Conservation (phyloP, 2,113 vertebrate species). For the Azemiops feae region DNA sequence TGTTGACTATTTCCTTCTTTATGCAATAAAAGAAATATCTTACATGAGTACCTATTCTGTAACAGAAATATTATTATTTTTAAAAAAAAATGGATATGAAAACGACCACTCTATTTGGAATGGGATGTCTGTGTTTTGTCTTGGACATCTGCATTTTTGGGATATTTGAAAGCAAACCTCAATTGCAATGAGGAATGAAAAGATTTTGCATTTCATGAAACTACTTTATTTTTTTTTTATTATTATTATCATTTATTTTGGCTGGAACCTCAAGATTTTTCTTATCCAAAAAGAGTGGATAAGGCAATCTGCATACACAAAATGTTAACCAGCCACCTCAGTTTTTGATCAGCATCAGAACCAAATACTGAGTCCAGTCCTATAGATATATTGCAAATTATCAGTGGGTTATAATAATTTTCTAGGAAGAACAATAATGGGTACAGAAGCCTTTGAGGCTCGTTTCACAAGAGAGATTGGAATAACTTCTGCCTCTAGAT, state of each 20-base stretch:
- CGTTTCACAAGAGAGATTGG: not conserved
- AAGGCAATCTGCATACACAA: not conserved
- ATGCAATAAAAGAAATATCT: not conserved
- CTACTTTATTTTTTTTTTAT: not conserved
- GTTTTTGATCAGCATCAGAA: not conserved
- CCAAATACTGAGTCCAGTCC: not conserved
- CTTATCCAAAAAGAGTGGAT: not conserved
- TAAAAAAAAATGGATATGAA: constrained; percentile 10
- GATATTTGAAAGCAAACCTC: not conserved
- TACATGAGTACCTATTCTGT: not conserved
- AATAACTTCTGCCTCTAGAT: no score
- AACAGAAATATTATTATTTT: not conserved
- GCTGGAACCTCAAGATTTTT: not conserved
- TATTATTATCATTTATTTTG: not conserved
- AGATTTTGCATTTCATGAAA: not conserved
- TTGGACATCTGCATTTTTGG: not conserved
- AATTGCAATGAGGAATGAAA: not conserved
- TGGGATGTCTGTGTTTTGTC: not conserved
- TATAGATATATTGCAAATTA: no score
- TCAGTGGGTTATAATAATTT: not conserved
- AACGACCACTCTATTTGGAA: not conserved
- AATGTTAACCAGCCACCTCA: not conserved
- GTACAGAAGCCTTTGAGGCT: not conserved
- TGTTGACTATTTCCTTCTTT: not conserved
- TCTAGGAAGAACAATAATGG: not conserved